These are phyloP conservation scores for Oreochromis aureus DNA, from an alignment of 2,113 vertebrate species.

Conservation along the genomic window DNA sequence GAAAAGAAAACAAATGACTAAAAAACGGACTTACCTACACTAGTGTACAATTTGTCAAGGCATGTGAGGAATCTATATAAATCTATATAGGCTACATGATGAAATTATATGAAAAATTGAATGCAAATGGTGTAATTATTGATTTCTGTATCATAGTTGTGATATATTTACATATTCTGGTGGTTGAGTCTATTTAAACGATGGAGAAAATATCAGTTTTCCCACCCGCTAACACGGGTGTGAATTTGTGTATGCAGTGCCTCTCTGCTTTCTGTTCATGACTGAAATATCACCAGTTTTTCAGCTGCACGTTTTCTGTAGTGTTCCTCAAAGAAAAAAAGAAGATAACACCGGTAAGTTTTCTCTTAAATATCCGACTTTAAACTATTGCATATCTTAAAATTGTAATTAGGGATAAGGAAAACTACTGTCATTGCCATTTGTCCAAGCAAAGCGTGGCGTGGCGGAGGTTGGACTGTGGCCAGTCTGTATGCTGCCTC, in stretches of 20 bases:
- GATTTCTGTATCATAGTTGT: constrained; percentile 69
- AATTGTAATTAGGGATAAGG: constrained; percentile 52
- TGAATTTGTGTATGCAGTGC: constrained; percentile 42
- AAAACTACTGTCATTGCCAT: neutral
- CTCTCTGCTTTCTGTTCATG: constrained; percentile 46
- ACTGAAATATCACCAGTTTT: constrained; percentile 32
- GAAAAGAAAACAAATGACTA: constrained; percentile 25
- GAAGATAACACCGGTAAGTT: neutral
- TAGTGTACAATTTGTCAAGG: constrained; percentile 53
- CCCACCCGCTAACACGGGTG: neutral
- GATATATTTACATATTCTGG: constrained; percentile 60
- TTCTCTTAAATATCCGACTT: constrained; percentile 10
- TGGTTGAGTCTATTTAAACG: constrained; percentile 47
- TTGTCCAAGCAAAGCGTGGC: neutral
- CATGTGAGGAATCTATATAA: constrained; percentile 67
- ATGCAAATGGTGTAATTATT: constrained; percentile 66
- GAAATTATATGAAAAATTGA: constrained; percentile 58
- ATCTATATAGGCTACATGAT: constrained; percentile 61
- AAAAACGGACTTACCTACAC: constrained; percentile 26
- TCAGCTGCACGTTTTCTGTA: constrained; percentile 35
- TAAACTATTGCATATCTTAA: constrained; percentile 54
- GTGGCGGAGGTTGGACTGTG: neutral
- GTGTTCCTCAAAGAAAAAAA: neutral
- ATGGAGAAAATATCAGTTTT: constrained; percentile 31
- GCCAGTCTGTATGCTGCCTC: constrained; percentile 35